Base-by-base conservation (phyloP, 2,113 vertebrate genomes). In the Centrocercus urophasianus region DNA sequence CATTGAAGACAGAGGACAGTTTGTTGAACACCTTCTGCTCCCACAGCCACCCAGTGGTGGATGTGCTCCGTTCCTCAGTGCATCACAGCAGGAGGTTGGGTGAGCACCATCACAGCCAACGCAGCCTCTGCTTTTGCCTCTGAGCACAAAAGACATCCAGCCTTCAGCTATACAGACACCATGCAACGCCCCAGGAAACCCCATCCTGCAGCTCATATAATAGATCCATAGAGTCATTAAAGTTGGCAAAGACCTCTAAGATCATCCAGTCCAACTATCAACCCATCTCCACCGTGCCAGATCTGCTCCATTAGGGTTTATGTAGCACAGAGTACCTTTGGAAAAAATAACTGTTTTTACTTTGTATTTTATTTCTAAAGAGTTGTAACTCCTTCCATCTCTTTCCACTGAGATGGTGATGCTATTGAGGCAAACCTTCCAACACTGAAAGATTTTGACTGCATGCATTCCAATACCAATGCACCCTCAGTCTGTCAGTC, bases 401-500 rank as follows among this genome's bases (percentile, higher is more conserved):
- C 86, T 67, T 57, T 48, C 74, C 61, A 45, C 40, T 21, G 9
- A 45, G 75, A 87, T 69, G 36, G 92, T 40, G n/a, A 92, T 42
- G 54, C 80, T 59, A 52, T 2, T 13, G 64, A 91, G 87, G 84
- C 60, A 52, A 74, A 77, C 38, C 17, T 66, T 76, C 93, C 81
- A 82, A 59, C 45, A 14, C 42, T 4, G 14, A 80, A 25, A 0
- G 8, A 57, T 54, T 90, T 86, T 36, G 78, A 59, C 71, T 91
- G 12, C 85, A 36, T n/a, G 56, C 42, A 61, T 77, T 93, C 93
- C 85, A 83, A 12, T 34, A 9, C 45, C 64, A 89, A 85, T 61
- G 82, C 87, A 88, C 89, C 95, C 91, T 24, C 45, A 2, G 30
- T 79, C 80, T 80, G 79, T 77, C 85, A 94, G 48, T 64, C 70